These are phyloP conservation scores for Sitodiplosis mosellana DNA, from an alignment of 1,140 invertebrate genomes.

Conservation along the genomic window DNA sequence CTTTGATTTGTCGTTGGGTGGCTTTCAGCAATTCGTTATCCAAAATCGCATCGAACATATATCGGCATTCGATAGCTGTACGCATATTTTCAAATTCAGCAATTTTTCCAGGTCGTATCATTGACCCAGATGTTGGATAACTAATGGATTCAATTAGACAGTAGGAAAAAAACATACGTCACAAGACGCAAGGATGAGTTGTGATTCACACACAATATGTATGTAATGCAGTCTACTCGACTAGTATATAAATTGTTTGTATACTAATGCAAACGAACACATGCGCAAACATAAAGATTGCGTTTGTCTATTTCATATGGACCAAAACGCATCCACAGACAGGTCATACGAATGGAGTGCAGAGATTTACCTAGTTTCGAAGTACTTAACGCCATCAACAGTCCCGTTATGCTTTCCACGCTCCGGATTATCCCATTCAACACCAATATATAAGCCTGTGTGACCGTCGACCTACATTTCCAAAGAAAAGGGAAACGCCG, in stretches of 20 bases:
- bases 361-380: conserved; percentile 44
- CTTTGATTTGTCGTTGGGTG: conserved; percentile 45
- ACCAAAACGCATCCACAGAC: conserved; percentile 68
- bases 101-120: conserved; percentile 66
- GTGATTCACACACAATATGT: no score
- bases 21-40: conserved; percentile 38
- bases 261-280: no score
- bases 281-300: no score
- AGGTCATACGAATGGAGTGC: conserved; percentile 9
- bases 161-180: no score
- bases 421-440: conserved; percentile 80
- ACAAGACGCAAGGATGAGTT: no score
- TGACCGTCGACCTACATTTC: conserved; percentile 29
- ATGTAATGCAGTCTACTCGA: no score
- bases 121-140: conserved; percentile 58
- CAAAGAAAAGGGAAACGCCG: no score
- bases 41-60: conserved; percentile 28
- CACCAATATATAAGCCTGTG: conserved; percentile 57
- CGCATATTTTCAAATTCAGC: conserved; percentile 46
- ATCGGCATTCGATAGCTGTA: conserved; percentile 39
- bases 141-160: not conserved
- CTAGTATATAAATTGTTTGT: no score
- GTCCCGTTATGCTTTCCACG: conserved; percentile 83
- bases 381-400: conserved; percentile 63
- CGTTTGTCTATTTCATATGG: no score